Conservation (phyloP, 2,113 vertebrate genomes). For the Bostrychus sinensis region DNA sequence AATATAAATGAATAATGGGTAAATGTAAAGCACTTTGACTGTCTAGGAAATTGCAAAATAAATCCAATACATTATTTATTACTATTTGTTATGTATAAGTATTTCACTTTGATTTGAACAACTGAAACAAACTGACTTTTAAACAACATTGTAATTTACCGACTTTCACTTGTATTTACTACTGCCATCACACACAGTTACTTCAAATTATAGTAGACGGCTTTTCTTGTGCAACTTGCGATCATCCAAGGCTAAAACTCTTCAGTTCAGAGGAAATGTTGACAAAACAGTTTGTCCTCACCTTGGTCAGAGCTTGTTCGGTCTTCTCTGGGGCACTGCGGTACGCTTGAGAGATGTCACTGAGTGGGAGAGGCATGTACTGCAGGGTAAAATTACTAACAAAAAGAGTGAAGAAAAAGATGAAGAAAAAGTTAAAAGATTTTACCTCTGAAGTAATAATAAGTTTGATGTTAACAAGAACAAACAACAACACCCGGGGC, state of each 20-base stretch:
- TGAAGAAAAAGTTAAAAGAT: neutral
- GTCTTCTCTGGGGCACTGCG: slow-evolving; percentile 87
- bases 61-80: too few species aligned
- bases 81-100: too few species aligned
- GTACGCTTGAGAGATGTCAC: slow-evolving; percentile 88
- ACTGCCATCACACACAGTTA: neutral
- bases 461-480: slow-evolving; percentile 47
- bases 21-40: too few species aligned
- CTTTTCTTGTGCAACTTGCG: neutral
- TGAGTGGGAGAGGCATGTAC: slow-evolving; percentile 91
- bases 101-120: too few species aligned
- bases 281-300: slow-evolving; percentile 51
- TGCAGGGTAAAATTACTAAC: slow-evolving; percentile 90
- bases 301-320: slow-evolving; percentile 89
- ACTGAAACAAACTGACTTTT: too few species aligned
- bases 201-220: neutral
- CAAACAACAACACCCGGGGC: slow-evolving; percentile 47
- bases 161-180: neutral
- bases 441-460: slow-evolving; percentile 15
- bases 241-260: neutral
- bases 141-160: too few species aligned
- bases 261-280: neutral
- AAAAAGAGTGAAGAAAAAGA: slow-evolving; percentile 6
- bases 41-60: too few species aligned
- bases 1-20: too few species aligned